phyloP scores from a whole-genome alignment of 2,888 invertebrate species.

The Trilocha varians region DNA sequence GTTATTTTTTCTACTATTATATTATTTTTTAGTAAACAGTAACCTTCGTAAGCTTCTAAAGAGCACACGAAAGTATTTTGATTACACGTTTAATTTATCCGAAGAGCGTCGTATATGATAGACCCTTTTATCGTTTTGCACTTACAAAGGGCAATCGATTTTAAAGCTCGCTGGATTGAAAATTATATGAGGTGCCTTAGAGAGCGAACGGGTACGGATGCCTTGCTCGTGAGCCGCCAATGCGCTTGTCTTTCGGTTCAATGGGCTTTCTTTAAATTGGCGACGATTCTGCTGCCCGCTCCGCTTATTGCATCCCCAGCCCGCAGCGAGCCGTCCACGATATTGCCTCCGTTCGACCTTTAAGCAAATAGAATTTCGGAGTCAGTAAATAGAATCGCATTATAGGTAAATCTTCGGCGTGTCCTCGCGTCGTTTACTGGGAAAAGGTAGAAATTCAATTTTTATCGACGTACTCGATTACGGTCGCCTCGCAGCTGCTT shows the following conservation, averaged over 20 bases:
- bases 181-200: conserved; percentile 70
- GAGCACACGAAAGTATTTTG: conserved; percentile 29
- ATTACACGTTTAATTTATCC: conserved; percentile 49
- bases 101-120: conserved; percentile 33
- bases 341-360: conserved; percentile 70
- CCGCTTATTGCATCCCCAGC: conserved; percentile 69
- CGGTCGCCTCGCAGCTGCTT: conserved; percentile 26
- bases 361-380: conserved; percentile 70
- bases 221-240: conserved; percentile 67
- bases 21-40: too few species aligned
- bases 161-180: conserved; percentile 72
- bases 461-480: conserved; percentile 46
- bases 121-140: conserved; percentile 56
- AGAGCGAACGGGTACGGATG: conserved; percentile 49
- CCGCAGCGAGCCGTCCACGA: conserved; percentile 66
- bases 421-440: conserved; percentile 42
- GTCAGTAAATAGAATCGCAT: conserved; percentile 63
- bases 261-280: conserved; percentile 75
- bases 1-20: too few species aligned
- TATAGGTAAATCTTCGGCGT: conserved; percentile 57
- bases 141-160: conserved; percentile 72
- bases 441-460: conserved; percentile 54
- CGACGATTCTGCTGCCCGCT: conserved; percentile 67
- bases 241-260: conserved; percentile 75
- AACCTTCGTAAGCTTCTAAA: too few species aligned